Evolutionary conservation across 2,797 vertebrate species (phyloP).

Genomic region (Trachurus trachurus): DNA sequence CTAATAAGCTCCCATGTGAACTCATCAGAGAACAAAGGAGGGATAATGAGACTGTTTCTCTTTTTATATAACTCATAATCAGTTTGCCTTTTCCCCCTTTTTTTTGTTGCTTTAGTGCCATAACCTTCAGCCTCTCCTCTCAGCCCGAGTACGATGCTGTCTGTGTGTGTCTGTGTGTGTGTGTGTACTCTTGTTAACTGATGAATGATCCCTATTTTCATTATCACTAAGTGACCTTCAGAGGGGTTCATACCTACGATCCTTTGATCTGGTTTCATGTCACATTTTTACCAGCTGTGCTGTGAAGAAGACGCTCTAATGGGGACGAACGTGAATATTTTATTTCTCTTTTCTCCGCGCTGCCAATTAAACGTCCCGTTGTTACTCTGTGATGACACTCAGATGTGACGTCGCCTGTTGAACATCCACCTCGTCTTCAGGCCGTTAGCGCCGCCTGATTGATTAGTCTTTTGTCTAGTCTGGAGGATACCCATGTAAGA

Average conservation of each 20-base stretch:
- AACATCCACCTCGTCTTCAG: neutral
- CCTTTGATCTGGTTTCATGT: conserved; percentile 27
- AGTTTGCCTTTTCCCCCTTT: conserved; percentile 40
- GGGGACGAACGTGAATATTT: neutral
- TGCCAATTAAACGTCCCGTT: neutral
- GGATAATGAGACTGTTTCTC: conserved; percentile 79
- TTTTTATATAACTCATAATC: conserved; percentile 77
- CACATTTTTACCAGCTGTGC: conserved; percentile 1
- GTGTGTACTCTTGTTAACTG: conserved; percentile 11
- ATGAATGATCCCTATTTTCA: conserved; percentile 12
- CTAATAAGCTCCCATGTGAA: conserved; percentile 86
- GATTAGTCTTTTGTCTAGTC: neutral
- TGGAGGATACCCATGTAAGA: neutral
- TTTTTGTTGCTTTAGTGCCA: conserved; percentile 30
- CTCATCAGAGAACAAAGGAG: conserved; percentile 81
- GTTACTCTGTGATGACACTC: neutral
- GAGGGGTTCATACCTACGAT: neutral
- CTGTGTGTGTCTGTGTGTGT: too few species aligned
- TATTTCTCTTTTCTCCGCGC: neutral
- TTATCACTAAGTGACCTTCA: conserved; percentile 19
- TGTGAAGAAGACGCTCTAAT: neutral
- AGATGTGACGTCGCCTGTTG: neutral
- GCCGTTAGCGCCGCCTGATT: neutral
- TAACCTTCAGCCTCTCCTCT: conserved; percentile 60
- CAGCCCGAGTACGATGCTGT: neutral